Base-by-base conservation (phyloP, 2,797 vertebrate species). In the Poeciliopsis turneri region DNA sequence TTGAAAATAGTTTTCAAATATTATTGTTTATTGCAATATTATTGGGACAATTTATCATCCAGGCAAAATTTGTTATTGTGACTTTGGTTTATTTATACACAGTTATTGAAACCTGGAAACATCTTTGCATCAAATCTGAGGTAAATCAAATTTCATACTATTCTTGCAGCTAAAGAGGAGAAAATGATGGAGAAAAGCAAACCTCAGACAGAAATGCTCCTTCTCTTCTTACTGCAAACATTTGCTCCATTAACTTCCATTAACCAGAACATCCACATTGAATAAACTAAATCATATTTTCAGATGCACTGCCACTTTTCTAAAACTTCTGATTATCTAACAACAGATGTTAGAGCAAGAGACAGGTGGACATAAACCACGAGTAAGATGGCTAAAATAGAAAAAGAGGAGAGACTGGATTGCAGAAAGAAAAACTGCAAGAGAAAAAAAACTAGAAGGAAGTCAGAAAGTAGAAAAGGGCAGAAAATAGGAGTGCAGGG, bases 401-500 rank as follows among this genome's bases (percentile, higher is more conserved):
- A 61, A 30, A 43, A 15, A 46, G 57, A 72, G 64, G 36, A 78
- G 74, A 11, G 43, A 53, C 28, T 82, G 66, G 70, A 87, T 2
- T 64, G 72, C 36, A 77, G 72, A 72, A 69, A 82, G 70, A 79
- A 80, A 83, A 78, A 66, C 4, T 23, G 5, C 39, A 70, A 30
- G 18, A 57, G 77, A 75, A 81, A 79, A 57, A 49, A 84, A 78
- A 68, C 12, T 55, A 70, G 72, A 41, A 82, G 78, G 80, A 74
- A 78, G 69, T 47, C 69, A 79, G 75, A 84, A 72, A 78, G 74
- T 68, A 57, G 75, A 78, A 74, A 81, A 70, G 49, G 76, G 55
- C 71, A 74, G 81, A 89, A 74, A 86, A 82, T 82, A 82, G 83
- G 87, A 85, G 13, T 2, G 43, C 78, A 86, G 90, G 90, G 90